These are phyloP conservation scores for Tapirus indicus DNA, from an alignment of 2,797 vertebrate species.

Conservation along the genomic window DNA sequence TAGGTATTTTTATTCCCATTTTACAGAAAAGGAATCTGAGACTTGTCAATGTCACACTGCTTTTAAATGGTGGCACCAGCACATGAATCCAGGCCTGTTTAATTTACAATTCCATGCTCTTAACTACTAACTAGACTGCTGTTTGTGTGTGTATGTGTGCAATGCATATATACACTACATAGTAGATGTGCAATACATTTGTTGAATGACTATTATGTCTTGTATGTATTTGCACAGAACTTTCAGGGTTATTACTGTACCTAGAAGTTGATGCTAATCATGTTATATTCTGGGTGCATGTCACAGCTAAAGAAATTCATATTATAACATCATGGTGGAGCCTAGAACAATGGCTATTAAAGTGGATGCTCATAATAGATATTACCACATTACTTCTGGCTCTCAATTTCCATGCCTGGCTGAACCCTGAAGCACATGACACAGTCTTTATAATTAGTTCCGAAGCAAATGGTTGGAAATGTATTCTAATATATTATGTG, in stretches of 20 bases:
- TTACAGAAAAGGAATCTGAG: background rate
- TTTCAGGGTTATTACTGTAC: background rate
- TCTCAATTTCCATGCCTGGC: background rate
- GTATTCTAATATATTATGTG: background rate
- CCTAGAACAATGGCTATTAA: background rate
- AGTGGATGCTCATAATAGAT: background rate
- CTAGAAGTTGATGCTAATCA: background rate
- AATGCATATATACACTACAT: background rate
- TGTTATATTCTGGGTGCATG: background rate
- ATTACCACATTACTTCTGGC: background rate
- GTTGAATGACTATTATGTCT: background rate
- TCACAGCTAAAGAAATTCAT: background rate
- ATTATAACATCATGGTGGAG: background rate
- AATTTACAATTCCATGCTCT: background rate
- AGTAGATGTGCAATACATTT: background rate
- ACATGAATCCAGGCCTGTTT: background rate
- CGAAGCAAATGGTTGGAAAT: background rate
- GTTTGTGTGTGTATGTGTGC: background rate
- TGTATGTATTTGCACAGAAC: background rate
- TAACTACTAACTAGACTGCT: background rate
- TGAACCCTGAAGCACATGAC: background rate
- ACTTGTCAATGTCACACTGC: background rate
- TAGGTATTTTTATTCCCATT: background rate
- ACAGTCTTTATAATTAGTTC: background rate
- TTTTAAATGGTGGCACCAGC: background rate